These are phyloP conservation scores for Pseudomyrmex flavicornis DNA, from an alignment of 1,140 invertebrate genomes.

Conservation along the genomic window DNA sequence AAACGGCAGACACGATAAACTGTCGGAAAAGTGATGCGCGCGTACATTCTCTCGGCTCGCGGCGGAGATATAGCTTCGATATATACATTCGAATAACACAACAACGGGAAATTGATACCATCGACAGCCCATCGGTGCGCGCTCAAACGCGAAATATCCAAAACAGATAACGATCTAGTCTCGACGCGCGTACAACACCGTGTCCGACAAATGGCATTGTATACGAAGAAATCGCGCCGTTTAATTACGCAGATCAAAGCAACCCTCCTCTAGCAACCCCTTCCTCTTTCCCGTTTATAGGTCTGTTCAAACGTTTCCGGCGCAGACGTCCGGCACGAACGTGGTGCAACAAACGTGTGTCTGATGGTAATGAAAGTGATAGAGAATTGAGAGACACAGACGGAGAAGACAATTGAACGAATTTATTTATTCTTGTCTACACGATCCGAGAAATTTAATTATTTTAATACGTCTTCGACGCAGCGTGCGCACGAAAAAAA, in stretches of 20 bases:
- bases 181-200: not conserved
- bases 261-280: not conserved
- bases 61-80: conserved; percentile 34
- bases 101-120: conserved; percentile 54
- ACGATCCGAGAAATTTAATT: no score
- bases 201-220: conserved; percentile 43
- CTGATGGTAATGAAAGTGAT: conserved; percentile 18
- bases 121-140: conserved; percentile 27
- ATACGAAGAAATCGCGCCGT: conserved; percentile 58
- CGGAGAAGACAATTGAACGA: not conserved
- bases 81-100: conserved; percentile 20
- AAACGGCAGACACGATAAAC: not conserved
- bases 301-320: conserved; percentile 39
- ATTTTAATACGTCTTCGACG: no score
- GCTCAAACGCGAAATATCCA: conserved; percentile 55
- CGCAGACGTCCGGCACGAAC: conserved; percentile 19
- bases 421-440: no score
- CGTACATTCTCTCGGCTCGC: not conserved
- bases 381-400: not conserved
- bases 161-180: conserved; percentile 56
- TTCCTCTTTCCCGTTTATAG: not conserved
- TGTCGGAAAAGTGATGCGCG: not conserved
- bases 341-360: not conserved
- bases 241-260: conserved; percentile 67
- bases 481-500: no score